Percentiles rank a stretch among this genome's conserved stretches.
Conservation (phyloP, 2,797 vertebrate genomes). For the Parauchenoglanis punctatus region DNA sequence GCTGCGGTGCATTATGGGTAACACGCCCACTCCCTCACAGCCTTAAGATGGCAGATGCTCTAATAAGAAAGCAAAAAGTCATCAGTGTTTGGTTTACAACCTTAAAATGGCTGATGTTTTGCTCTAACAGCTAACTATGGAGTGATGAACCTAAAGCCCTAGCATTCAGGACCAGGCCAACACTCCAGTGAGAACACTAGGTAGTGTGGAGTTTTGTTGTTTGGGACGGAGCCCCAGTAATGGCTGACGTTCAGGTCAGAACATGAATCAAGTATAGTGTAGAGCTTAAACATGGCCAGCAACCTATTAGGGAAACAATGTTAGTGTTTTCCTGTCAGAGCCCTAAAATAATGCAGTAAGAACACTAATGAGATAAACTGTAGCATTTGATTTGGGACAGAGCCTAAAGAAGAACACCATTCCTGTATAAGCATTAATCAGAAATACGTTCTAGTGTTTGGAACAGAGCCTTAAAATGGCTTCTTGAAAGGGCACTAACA, state of each 20-base stretch:
- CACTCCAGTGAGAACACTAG: not conserved
- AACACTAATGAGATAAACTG: not conserved
- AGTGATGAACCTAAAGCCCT: not conserved
- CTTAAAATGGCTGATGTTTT: not conserved
- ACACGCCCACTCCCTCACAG: not conserved
- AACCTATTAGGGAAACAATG: not conserved
- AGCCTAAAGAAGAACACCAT: not conserved
- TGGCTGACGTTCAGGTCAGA: not conserved
- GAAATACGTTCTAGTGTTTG: not conserved
- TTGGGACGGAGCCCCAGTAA: not conserved
- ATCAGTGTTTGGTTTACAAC: not conserved
- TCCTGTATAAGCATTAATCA: not conserved
- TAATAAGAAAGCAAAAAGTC: not conserved
- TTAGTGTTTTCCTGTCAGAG: not conserved
- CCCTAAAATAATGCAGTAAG: not conserved
- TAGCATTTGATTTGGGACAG: conserved; percentile 5
- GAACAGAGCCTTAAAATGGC: not conserved
- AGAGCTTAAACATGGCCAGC: not conserved
- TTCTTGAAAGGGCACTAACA: not conserved
- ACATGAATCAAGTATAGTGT: no score
- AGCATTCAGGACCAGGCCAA: not conserved
- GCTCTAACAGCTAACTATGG: not conserved
- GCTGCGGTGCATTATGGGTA: not conserved
- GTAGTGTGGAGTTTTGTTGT: not conserved
- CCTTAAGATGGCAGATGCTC: not conserved